These are phyloP conservation scores for Toxostoma redivivum DNA, from an alignment of 2,113 vertebrate species.

Conservation along the genomic window DNA sequence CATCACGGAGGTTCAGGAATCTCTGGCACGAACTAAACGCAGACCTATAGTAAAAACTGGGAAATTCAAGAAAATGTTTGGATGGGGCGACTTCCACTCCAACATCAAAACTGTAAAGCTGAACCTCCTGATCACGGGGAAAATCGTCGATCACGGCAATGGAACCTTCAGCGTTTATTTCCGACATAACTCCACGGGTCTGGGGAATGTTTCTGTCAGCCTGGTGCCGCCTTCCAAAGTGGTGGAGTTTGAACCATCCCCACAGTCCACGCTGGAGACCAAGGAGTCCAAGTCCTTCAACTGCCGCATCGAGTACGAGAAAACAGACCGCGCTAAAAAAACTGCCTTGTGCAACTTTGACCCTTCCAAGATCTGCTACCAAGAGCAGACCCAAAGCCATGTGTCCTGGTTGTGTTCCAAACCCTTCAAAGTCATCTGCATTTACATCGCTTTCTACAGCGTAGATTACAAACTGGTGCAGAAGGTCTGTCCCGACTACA, in stretches of 20 bases:
- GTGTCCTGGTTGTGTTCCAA: slow-evolving; percentile 99
- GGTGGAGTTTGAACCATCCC: slow-evolving; percentile 92
- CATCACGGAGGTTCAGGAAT: slow-evolving; percentile 88
- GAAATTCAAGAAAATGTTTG: slow-evolving; percentile 99
- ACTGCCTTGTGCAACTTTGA: slow-evolving; percentile 91
- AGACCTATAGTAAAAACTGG: slow-evolving; percentile 98
- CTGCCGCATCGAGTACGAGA: slow-evolving; percentile 98
- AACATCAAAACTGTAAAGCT: slow-evolving; percentile 99
- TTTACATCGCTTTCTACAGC: slow-evolving; percentile 99
- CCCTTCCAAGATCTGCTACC: slow-evolving; percentile 93
- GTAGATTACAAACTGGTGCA: slow-evolving; percentile 99
- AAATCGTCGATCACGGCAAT: slow-evolving; percentile 98
- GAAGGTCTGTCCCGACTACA: slow-evolving; percentile 98
- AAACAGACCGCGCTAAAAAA: slow-evolving; percentile 98
- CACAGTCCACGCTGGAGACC: slow-evolving; percentile 92
- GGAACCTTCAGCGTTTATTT: slow-evolving; percentile 99
- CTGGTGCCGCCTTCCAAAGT: slow-evolving; percentile 97
- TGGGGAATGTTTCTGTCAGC: slow-evolving; percentile 96
- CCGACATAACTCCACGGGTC: slow-evolving; percentile 95
- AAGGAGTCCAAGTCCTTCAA: slow-evolving; percentile 99
- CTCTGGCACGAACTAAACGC: slow-evolving; percentile 93
- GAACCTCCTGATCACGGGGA: slow-evolving; percentile 98
- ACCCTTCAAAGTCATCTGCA: slow-evolving; percentile 99
- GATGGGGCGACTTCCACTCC: slow-evolving; percentile 99
- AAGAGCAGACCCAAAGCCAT: slow-evolving; percentile 98